These are phyloP conservation scores for Tragulus kanchil DNA, from an alignment of 2,113 vertebrate genomes.

Conservation along the genomic window DNA sequence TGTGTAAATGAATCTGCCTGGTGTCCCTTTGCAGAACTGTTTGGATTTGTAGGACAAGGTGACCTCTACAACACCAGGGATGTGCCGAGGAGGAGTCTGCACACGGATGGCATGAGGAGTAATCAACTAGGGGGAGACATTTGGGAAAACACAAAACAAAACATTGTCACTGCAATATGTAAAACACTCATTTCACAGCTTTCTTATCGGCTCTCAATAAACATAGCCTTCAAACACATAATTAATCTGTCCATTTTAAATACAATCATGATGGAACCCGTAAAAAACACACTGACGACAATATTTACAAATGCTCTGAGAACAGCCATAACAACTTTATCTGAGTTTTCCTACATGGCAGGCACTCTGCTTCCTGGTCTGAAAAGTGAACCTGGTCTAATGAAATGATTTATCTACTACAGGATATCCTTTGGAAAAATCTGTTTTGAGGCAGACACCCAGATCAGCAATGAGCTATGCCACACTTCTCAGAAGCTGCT, in stretches of 20 bases:
- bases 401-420: constrained; percentile 68
- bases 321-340: constrained; percentile 78
- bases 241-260: constrained; percentile 88
- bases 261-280: constrained; percentile 81
- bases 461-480: constrained; percentile 40
- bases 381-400: constrained; percentile 72
- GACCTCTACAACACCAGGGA: constrained; percentile 99
- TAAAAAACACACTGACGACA: constrained; percentile 84
- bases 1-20: constrained; percentile 99
- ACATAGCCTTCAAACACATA: constrained; percentile 88
- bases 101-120: constrained; percentile 99
- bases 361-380: constrained; percentile 68
- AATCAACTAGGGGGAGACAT: constrained; percentile 93
- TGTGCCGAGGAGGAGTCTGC: constrained; percentile 98
- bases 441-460: constrained; percentile 64
- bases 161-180: constrained; percentile 77
- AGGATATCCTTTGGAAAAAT: constrained; percentile 76
- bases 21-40: constrained; percentile 99
- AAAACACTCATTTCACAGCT: constrained; percentile 80
- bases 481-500: constrained; percentile 1
- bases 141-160: background rate
- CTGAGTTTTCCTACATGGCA: constrained; percentile 82
- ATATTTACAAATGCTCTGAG: constrained; percentile 83
- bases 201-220: constrained; percentile 84
- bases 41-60: constrained; percentile 99